A percentile compares a stretch with the other conserved stretches of the same genome.
These are phyloP conservation scores for Peromyscus californicus DNA, from an alignment of 2,113 vertebrate genomes.

Conservation along the genomic window DNA sequence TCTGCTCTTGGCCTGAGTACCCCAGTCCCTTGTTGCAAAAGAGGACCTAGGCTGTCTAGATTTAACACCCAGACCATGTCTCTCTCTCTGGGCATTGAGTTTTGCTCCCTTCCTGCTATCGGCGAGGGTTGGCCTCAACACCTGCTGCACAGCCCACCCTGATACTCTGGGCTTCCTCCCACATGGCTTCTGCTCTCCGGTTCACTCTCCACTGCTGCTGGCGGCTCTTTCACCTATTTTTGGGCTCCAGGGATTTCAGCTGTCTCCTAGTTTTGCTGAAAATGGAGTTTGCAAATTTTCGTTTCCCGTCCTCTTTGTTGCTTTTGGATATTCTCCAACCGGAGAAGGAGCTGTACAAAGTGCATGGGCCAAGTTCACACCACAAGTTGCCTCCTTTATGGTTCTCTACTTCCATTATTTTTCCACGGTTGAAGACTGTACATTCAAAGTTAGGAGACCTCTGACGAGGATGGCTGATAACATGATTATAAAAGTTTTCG, in stretches of 20 bases:
- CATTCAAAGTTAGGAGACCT: conserved; percentile 69
- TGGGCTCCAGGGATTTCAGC: conserved; percentile 71
- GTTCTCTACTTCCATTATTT: conserved; percentile 66
- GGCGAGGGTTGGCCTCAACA: neutral
- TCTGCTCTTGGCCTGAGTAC: neutral
- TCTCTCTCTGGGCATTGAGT: neutral
- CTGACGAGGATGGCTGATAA: conserved; percentile 71
- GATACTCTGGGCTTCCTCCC: conserved; percentile 47
- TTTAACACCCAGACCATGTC: neutral
- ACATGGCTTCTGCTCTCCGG: neutral
- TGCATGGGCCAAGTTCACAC: conserved; percentile 55
- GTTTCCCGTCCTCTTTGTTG: conserved; percentile 73
- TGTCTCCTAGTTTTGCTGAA: conserved; percentile 73
- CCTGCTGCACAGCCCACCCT: conserved; percentile 3
- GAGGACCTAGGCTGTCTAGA: neutral
- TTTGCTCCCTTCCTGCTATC: neutral
- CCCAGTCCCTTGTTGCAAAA: neutral
- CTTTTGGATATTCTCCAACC: conserved; percentile 76
- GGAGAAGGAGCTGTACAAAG: conserved; percentile 55
- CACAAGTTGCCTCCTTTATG: conserved; percentile 62
- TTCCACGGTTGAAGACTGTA: conserved; percentile 56
- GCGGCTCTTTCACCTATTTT: conserved; percentile 67
- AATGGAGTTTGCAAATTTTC: conserved; percentile 77
- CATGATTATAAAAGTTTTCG: conserved; percentile 69
- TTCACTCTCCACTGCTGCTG: conserved; percentile 25